Percentiles rank a stretch among this genome's conserved stretches.
phyloP scores from a whole-genome alignment of 1,140 invertebrate genomes.

The Anastatus disparis region DNA sequence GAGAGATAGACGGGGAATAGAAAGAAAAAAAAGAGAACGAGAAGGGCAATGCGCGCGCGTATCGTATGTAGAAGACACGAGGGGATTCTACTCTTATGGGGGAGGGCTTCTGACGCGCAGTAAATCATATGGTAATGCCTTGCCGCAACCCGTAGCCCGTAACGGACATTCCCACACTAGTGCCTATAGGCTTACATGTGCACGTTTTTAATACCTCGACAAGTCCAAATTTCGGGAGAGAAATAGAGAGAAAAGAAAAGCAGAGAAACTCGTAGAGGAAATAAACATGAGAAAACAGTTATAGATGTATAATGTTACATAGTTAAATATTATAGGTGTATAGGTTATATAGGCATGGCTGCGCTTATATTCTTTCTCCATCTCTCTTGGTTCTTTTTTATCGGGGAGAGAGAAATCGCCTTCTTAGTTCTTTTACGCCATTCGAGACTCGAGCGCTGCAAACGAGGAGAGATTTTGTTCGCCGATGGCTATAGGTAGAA shows the following conservation, averaged over 20 bases:
- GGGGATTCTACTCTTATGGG: slow-evolving; percentile 2
- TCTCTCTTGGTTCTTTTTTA: background rate
- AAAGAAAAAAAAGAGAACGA: background rate
- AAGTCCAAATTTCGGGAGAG: background rate
- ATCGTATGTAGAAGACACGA: background rate
- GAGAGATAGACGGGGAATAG: slow-evolving; percentile 7
- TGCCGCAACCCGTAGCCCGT: too few species aligned
- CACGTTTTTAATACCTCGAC: background rate
- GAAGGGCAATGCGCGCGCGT: background rate
- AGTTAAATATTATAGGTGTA: too few species aligned
- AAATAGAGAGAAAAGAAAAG: background rate
- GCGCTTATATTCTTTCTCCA: background rate
- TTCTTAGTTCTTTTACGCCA: slow-evolving; percentile 23
- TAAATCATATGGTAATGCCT: slow-evolving; percentile 63
- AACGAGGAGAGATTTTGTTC: background rate
- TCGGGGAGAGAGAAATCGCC: slow-evolving; percentile 17
- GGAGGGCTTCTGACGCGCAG: slow-evolving; percentile 48
- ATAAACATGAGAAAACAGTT: slow-evolving; percentile 30
- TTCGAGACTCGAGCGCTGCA: too few species aligned
- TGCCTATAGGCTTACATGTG: background rate
- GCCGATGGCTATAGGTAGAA: background rate
- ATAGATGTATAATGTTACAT: background rate
- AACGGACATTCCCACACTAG: slow-evolving; percentile 31
- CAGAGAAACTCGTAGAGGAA: background rate
- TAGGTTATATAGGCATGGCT: slow-evolving; percentile 15